Evolutionary conservation across 2,888 invertebrate species (phyloP).

Genomic region (Metellina segmentata): DNA sequence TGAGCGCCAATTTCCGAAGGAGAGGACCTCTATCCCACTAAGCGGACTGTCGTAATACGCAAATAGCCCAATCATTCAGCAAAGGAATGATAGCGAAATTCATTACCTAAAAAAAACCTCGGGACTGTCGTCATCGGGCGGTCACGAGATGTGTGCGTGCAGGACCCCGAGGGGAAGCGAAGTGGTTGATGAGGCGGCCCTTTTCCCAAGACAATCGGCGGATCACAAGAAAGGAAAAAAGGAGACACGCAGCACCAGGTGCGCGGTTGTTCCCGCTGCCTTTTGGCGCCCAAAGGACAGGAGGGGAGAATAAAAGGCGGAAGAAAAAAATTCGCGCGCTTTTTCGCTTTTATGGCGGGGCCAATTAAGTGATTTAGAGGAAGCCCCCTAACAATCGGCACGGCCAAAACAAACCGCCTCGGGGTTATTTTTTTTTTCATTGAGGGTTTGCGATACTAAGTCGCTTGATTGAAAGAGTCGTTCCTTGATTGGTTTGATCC

Average conservation of each 20-base stretch:
- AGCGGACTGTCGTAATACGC: neutral
- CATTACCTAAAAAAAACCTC: neutral
- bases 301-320: neutral
- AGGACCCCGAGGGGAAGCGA: neutral
- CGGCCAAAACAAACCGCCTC: neutral
- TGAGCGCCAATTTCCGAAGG: neutral
- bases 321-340: neutral
- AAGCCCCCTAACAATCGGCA: neutral
- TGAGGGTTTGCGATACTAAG: neutral
- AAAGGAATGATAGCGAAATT: neutral
- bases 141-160: slow-evolving; percentile 24
- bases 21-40: neutral
- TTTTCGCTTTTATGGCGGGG: neutral
- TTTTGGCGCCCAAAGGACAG: too few relatives aligned
- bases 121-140: neutral
- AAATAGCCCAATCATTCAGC: neutral
- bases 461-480: too few relatives aligned
- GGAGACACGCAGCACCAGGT: neutral
- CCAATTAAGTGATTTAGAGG: neutral
- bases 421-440: neutral
- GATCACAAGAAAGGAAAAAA: too few relatives aligned
- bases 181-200: neutral
- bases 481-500: too few relatives aligned
- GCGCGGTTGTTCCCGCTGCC: neutral
- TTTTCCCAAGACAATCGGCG: neutral